These are phyloP conservation scores for Odobenus rosmarus DNA, from an alignment of 2,113 vertebrate species.

Conservation along the genomic window DNA sequence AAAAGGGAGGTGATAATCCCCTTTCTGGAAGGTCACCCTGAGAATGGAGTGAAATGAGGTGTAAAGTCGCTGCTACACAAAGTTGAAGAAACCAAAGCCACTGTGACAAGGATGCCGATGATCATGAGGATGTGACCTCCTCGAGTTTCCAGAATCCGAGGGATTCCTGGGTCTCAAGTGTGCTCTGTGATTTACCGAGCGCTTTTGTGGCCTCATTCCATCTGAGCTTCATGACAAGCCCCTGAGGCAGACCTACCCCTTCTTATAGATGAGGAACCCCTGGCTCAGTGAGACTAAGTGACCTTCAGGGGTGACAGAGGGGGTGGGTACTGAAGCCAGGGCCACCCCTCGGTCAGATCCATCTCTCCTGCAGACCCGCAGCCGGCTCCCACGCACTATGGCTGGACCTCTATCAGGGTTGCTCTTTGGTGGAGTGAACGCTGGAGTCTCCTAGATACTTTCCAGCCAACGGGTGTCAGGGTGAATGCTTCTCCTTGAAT, in stretches of 20 bases:
- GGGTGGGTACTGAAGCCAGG: neutral
- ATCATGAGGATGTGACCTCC: accelerated
- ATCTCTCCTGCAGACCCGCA: accelerated
- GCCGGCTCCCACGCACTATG: no score
- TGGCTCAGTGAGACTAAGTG: neutral
- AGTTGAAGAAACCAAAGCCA: accelerated
- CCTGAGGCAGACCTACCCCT: neutral
- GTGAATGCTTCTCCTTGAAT: neutral
- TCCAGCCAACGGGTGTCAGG: neutral
- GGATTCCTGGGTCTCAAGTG: accelerated
- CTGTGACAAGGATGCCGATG: neutral
- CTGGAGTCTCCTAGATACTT: neutral
- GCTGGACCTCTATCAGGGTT: neutral
- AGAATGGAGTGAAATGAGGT: neutral
- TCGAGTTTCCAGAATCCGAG: neutral
- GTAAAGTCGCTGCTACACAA: neutral
- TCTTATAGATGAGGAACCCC: neutral
- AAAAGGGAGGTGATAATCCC: neutral
- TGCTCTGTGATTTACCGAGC: no score
- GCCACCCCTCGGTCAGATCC: neutral
- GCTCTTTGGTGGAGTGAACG: neutral
- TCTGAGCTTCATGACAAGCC: neutral
- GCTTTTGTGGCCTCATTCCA: neutral
- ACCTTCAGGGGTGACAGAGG: neutral
- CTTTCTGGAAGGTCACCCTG: neutral